phyloP scores from a whole-genome alignment of 1,140 invertebrate species.

The Drosophila ananassae region DNA sequence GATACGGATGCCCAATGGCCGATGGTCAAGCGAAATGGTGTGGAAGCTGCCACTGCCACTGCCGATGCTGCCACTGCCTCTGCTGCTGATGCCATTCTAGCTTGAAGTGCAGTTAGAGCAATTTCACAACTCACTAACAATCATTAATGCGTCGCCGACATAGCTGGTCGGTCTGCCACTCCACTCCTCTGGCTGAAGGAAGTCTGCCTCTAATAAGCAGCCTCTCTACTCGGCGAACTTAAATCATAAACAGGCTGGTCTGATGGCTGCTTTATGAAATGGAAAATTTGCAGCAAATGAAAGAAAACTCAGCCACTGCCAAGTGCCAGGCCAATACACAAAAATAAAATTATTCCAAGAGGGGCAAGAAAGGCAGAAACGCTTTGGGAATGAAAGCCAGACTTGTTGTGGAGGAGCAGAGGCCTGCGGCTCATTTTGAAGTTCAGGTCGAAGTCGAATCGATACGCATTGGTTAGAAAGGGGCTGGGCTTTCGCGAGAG shows the following conservation, averaged over 20 bases:
- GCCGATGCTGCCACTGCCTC: slow-evolving; percentile 9
- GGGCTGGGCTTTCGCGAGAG: no score
- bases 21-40: slow-evolving; percentile 68
- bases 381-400: slow-evolving; percentile 3
- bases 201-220: slow-evolving; percentile 74
- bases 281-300: slow-evolving; percentile 76
- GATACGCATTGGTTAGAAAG: slow-evolving; percentile 35
- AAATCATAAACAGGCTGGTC: slow-evolving; percentile 71
- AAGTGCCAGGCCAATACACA: neutral
- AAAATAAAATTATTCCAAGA: slow-evolving; percentile 45
- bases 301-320: slow-evolving; percentile 48
- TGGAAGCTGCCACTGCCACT: slow-evolving; percentile 62
- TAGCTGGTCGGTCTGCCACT: slow-evolving; percentile 26
- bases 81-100: slow-evolving; percentile 21
- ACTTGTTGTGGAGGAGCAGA: slow-evolving; percentile 6
- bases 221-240: slow-evolving; percentile 53
- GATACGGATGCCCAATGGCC: slow-evolving; percentile 48
- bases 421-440: slow-evolving; percentile 54
- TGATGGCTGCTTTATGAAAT: slow-evolving; percentile 78
- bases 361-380: no score
- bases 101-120: slow-evolving; percentile 80
- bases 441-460: slow-evolving; percentile 48
- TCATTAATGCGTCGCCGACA: slow-evolving; percentile 79
- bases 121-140: slow-evolving; percentile 82
- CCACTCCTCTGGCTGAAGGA: slow-evolving; percentile 41